Evolutionary conservation across 2,888 invertebrate species (phyloP), one percentile per base, ranked within the genome.

Genomic region (Lochmaea crataegi): DNA sequence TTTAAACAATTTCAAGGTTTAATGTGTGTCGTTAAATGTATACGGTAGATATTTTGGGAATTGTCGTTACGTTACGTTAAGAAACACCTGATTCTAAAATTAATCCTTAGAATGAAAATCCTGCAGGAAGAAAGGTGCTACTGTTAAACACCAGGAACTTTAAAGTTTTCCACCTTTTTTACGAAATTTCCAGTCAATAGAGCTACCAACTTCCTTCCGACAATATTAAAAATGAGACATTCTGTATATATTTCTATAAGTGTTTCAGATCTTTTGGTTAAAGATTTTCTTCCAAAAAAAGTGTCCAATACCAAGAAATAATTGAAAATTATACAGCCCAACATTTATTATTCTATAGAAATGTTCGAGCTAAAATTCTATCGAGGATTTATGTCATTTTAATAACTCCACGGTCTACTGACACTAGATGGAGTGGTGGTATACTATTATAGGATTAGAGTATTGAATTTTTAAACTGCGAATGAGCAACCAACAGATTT

Each of bases 401-500:
- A 75, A 77, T 77, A 74, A 69, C 67, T 60, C 16, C 69, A 75
- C 65, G 77, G 73, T 72, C 77, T 73, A 75, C 74, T 69, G 72
- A 77, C 65, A 58, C 53, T 63, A 61, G 67, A 71, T 65, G 63
- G 65, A 74, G 68, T 65, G 68, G 69, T 73, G 74, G 58, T 58
- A 38, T 68, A 68, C 75, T 71, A 75, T 77, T 77, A 77, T 77
- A 72, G 77, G 70, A 77, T 77, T 75, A 77, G 68, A 7, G 16
- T 68, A 77, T 75, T 73, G 70, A 65, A 68, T 63, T 70, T 16
- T 56, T 56, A 60, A 67, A 73, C 76, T 75, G 75, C 57, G 64
- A 70, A 73, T 41, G 70, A 73, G 70, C 73, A 73, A 57, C 66
- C 61, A 57, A 53, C 11, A 57, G 56, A 66, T 42, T 58, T 42